These are phyloP conservation scores for Elysia crispata DNA, from an alignment of 2,888 invertebrate species.

Conservation along the genomic window DNA sequence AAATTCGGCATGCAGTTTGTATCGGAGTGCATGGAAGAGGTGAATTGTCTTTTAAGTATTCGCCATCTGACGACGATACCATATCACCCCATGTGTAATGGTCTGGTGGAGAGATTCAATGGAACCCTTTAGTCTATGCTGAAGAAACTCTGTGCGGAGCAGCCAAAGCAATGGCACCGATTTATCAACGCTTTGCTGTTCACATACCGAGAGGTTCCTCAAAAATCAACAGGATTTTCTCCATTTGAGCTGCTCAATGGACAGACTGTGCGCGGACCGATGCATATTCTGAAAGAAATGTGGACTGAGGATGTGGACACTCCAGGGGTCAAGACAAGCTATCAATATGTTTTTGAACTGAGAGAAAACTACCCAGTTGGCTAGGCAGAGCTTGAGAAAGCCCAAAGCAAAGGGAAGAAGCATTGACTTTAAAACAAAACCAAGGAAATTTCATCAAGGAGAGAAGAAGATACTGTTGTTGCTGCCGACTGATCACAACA, in stretches of 20 bases:
- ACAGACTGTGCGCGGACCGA: constrained; percentile 41
- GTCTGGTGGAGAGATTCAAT: constrained; percentile 20
- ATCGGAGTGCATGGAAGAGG: constrained; percentile 42
- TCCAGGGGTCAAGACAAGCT: constrained; percentile 14
- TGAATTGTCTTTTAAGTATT: constrained; percentile 44
- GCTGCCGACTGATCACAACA: constrained; percentile 51
- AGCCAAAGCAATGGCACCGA: constrained; percentile 43
- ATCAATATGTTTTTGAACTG: constrained; percentile 33
- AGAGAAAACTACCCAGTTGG: not conserved
- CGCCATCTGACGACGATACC: not conserved
- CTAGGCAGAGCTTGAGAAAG: too few species aligned
- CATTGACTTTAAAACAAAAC: not conserved
- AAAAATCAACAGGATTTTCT: constrained; percentile 45
- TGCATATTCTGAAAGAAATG: constrained; percentile 40
- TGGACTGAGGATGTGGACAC: constrained; percentile 45
- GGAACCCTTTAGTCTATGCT: constrained; percentile 52
- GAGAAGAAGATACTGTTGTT: constrained; percentile 53
- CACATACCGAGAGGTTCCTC: constrained; percentile 43
- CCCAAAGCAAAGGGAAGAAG: not conserved
- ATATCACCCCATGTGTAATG: constrained; percentile 27
- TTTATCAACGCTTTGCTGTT: constrained; percentile 44
- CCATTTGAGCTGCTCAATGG: constrained; percentile 52
- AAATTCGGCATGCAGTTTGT: constrained; percentile 48
- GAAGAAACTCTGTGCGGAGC: constrained; percentile 12
- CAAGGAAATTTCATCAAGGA: constrained; percentile 43